These are phyloP conservation scores for Champsocephalus esox DNA, from an alignment of 2,797 vertebrate genomes.

Conservation along the genomic window DNA sequence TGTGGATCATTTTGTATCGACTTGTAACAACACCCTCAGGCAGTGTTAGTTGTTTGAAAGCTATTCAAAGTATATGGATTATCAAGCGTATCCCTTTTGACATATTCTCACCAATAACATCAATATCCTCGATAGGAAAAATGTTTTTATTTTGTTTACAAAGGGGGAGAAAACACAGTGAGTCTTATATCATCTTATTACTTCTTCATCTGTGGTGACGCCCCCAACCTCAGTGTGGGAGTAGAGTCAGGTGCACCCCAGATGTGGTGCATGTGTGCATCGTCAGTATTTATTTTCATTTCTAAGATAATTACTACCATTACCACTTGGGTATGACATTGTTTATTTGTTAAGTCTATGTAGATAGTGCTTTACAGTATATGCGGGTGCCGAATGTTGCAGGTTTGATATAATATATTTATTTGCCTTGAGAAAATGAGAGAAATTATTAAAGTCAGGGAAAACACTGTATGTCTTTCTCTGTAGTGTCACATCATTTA, in stretches of 20 bases:
- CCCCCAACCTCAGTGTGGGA: not conserved
- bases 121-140: not conserved
- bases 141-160: not conserved
- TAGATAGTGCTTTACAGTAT: not conserved
- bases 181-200: not conserved
- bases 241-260: conserved; percentile 4
- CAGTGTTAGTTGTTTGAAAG: not conserved
- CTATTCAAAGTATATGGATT: conserved; percentile 20
- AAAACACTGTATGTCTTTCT: not conserved
- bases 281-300: not conserved
- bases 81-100: not conserved
- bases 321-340: not conserved
- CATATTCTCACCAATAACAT: not conserved
- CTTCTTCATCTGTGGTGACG: not conserved
- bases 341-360: not conserved
- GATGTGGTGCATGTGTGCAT: conserved; percentile 7
- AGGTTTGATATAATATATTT: not conserved
- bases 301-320: conserved; percentile 1
- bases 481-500: not conserved
- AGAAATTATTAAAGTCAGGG: not conserved
- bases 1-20: conserved; percentile 12
- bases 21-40: conserved; percentile 1
- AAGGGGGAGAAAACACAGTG: not conserved
- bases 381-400: not conserved
- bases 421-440: not conserved